Evolutionary conservation across 1,140 invertebrate genomes (phyloP).

Genomic region (Atta colombica): DNA sequence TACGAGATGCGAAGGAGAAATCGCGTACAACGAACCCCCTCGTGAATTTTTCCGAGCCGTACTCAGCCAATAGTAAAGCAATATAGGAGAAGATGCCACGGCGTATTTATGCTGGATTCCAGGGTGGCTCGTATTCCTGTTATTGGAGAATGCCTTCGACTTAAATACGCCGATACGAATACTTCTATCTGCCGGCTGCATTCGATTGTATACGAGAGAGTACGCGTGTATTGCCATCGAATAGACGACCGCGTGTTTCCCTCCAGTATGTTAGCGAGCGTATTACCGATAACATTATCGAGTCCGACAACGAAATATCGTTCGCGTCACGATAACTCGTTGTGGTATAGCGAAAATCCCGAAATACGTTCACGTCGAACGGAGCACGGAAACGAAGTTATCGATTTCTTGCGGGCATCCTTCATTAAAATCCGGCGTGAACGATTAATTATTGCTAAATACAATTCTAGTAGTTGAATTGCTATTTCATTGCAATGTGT

Average conservation of each 20-base stretch:
- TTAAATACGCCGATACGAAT: constrained; percentile 72
- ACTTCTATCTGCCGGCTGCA: constrained; percentile 11
- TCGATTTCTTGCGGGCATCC: constrained; percentile 26
- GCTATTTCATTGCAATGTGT: neutral
- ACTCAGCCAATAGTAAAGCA: constrained; percentile 80
- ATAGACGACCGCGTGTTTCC: constrained; percentile 33
- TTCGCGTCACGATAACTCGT: constrained; percentile 29
- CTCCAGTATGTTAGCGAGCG: constrained; percentile 21
- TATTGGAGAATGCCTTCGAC: constrained; percentile 81
- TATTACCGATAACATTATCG: constrained; percentile 60
- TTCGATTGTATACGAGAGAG: constrained; percentile 31
- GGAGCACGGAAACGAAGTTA: constrained; percentile 16
- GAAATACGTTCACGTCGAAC: constrained; percentile 4
- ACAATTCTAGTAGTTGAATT: neutral
- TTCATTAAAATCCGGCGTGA: constrained; percentile 45
- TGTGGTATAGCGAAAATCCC: neutral
- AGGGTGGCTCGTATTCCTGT: constrained; percentile 76
- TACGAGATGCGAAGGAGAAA: neutral
- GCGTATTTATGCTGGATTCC: constrained; percentile 82
- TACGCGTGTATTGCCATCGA: constrained; percentile 35
- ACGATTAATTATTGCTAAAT: constrained; percentile 52
- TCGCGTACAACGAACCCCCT: constrained; percentile 32
- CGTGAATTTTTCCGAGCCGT: constrained; percentile 76
- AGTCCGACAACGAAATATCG: constrained; percentile 47
- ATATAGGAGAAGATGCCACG: constrained; percentile 80